Base-by-base conservation (phyloP, 2,888 invertebrate species). In the Drosophila limbata region DNA sequence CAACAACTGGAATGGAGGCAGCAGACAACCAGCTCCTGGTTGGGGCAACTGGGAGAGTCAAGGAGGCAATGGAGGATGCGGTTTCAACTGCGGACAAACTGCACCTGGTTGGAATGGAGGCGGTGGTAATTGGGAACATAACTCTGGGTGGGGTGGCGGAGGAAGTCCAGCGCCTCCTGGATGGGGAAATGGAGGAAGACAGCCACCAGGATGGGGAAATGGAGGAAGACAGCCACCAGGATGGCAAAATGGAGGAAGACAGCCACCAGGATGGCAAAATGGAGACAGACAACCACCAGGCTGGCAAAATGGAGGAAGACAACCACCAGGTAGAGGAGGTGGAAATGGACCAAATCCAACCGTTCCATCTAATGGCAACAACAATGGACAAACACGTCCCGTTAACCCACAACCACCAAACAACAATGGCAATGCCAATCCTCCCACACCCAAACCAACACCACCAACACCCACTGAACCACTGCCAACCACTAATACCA, bases 51-150 rank as follows among this genome's bases (percentile, higher is more conserved):
- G 53, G 69, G 15, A 56, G 10, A 48, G 33, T 21, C 50, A 25
- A 9, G 40, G 61, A 13, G 31, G 17, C 31, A 21, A 33, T 15
- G 39, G n/a, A 42, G 75, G 73, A 3, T 69, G 87, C 10, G 55
- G 21, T 4, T 40, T 31, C 6, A 53, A 10, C 8, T 44, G 44
- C 9, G 53, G 42, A 15, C 28, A 28, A 40, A 11, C 15, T 40
- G 2, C 50, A 1, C 62, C 62, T n/a, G 74, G 73, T 5, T 71
- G 87, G 84, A 37, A 53, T 40, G 52, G 33, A 15, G 17, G 15
- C 37, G 35, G 17, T 6, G 47, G 47, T 13, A 13, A 21, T 45
- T 35, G 35, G 25, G 45, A 5, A 1, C 0, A 6, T n/a, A 15
- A 6, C 8, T 8, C 6, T 28, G 8, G 28, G 28, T 8, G 37